Evolutionary conservation across 2,113 vertebrate species (phyloP), one percentile per base, ranked within the genome.

Genomic region (Plectropomus leopardus): DNA sequence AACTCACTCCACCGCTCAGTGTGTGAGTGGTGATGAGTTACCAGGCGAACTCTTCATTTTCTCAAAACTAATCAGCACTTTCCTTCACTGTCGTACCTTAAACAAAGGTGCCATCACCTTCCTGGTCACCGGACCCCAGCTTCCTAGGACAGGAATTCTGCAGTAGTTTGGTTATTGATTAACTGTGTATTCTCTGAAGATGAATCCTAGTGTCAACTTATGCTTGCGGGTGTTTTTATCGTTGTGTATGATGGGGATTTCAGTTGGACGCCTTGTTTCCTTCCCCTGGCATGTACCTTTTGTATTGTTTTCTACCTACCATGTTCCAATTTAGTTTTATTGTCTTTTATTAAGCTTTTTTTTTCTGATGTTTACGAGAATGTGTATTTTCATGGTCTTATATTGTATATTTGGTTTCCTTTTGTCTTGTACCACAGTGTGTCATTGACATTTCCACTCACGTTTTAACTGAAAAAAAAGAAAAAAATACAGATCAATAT

Each of bases 11-110:
- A 23, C 6, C 24, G 66, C 30, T 6, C 4, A 19, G 7, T 78
- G 59, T 57, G 30, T 26, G 51, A 76, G 21, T 5, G 30, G 54
- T 60, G 76, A 68, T 60, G 76, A 68, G 59, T 76, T 73, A 30
- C 19, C 51, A 28, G 51, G 15, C 84, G 24, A 58, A 69, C 67
- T 9, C 34, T 59, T 81, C 50, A 84, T 78, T 83, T 65, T 67
- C 59, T 88, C 63, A 24, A 42, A 71, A 8, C 47, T 15, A 73
- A 67, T 87, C 57, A 78, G 80, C 86, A 91, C 86, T 87, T 93
- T 93, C 75, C 83, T 76, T 83, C 84, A 91, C 88, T 86, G 86
- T 63, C 67, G 57, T 84, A 90, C 86, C 88, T 92, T 86, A 88
- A 78, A 59, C 26, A 1, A 55, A n/a, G n/a, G n/a, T 72, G 15